Base-by-base conservation (phyloP, 2,888 invertebrate genomes). In the Andrena minutula region DNA sequence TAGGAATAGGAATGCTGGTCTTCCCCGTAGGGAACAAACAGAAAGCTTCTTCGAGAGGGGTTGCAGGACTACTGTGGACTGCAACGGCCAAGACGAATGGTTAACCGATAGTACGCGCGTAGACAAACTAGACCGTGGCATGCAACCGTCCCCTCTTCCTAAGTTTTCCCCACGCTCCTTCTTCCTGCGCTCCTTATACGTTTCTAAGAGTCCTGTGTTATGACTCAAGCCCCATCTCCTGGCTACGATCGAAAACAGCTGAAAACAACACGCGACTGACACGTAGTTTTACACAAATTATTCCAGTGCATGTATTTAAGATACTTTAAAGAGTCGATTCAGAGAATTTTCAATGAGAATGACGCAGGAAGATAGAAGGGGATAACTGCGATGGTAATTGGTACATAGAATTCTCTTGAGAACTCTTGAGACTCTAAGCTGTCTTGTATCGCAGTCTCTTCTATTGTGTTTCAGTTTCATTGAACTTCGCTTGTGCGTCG, bases 91-190 rank as follows among this genome's bases (percentile, higher is more conserved):
- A 91, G 91, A 91, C 88, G 86, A 86, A 91, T 90, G 90, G 89
- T 87, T 90, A 89, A 89, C 90, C 90, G 90, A 91, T 91, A 91
- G 89, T 71, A 76, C 84, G 76, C 72, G 85, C 58, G 75, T 82
- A 84, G 89, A 89, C 88, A 89, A 89, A 90, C 85, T 88, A 87
- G 87, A 85, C 79, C 79, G 76, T 82, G 81, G 79, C 89, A 90
- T 75, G 90, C 90, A 88, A 88, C 72, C 76, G 49, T 23, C 61
- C 51, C 74, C 76, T 79, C 72, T 79, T 71, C 64, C 69, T 63
- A 63, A 47, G 12, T 61, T 68, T 61, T 35, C 35, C 16, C 61
- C 16, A 28, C 26, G 10, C 10, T n/a, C 30, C 53, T 47, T 8
- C 30, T n/a, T 35, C 47, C 53, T 26, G 16, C n/a, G 2, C 16